These are phyloP conservation scores for Gymnoscopelus braueri DNA, from an alignment of 2,797 vertebrate genomes.

Conservation along the genomic window DNA sequence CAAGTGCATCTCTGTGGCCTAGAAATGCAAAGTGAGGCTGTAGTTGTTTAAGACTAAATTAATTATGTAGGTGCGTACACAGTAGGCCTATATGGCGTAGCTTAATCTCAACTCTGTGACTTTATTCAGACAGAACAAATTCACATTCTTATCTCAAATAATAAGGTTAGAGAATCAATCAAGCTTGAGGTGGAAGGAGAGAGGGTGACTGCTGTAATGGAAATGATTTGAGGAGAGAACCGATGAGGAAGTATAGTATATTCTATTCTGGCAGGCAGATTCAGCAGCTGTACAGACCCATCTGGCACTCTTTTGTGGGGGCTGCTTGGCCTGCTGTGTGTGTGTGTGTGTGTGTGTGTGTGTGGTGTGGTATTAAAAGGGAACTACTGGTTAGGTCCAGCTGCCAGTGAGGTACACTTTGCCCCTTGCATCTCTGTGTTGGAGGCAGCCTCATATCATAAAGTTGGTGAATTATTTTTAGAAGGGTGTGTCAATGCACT, in stretches of 20 bases:
- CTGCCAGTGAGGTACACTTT: slow-evolving; percentile 45
- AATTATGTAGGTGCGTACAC: background rate
- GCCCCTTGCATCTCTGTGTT: slow-evolving; percentile 35
- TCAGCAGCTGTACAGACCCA: slow-evolving; percentile 50
- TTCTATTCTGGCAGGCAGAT: slow-evolving; percentile 38
- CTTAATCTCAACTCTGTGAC: background rate
- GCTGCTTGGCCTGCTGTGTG: slow-evolving; percentile 8
- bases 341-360: too few species aligned
- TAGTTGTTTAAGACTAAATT: background rate
- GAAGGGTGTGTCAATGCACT: slow-evolving; percentile 1
- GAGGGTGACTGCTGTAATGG: slow-evolving; percentile 9
- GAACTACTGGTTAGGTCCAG: slow-evolving; percentile 54
- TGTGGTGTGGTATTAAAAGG: slow-evolving; percentile 36
- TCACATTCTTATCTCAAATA: slow-evolving; percentile 13
- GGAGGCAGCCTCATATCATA: slow-evolving; percentile 45
- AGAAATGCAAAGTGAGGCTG: slow-evolving; percentile 1
- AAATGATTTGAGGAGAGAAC: slow-evolving; percentile 25
- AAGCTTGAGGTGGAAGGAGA: slow-evolving; percentile 35
- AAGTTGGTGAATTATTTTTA: slow-evolving; percentile 48
- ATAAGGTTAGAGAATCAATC: slow-evolving; percentile 22
- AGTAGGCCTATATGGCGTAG: background rate
- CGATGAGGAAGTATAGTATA: slow-evolving; percentile 37
- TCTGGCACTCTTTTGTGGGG: slow-evolving; percentile 49
- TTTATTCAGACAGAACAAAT: slow-evolving; percentile 3
- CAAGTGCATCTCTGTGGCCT: background rate